Evolutionary conservation across 2,888 invertebrate genomes (phyloP).

Genomic region (Ypsolopha sequella): DNA sequence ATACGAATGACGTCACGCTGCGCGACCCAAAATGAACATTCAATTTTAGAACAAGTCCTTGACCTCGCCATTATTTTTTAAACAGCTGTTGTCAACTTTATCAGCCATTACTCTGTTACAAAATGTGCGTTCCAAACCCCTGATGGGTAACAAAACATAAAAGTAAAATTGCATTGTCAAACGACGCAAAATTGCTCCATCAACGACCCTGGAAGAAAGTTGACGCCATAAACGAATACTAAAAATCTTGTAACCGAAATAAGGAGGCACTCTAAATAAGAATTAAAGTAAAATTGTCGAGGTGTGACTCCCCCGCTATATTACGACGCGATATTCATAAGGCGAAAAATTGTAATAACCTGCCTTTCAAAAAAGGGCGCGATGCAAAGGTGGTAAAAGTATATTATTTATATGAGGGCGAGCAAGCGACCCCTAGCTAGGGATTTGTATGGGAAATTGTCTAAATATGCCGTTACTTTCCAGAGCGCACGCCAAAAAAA

Average conservation of each 20-base stretch:
- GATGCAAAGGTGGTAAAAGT: slow-evolving; percentile 29
- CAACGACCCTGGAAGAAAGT: slow-evolving; percentile 29
- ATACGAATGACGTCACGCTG: slow-evolving; percentile 47
- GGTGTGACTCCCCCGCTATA: slow-evolving; percentile 58
- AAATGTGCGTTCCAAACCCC: neutral
- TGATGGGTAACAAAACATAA: slow-evolving; percentile 6
- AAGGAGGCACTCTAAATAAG: slow-evolving; percentile 67
- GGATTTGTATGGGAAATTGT: slow-evolving; percentile 60
- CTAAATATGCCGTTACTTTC: slow-evolving; percentile 41
- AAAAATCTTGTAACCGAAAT: slow-evolving; percentile 68
- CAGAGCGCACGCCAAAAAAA: neutral
- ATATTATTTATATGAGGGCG: slow-evolving; percentile 48
- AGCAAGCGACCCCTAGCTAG: slow-evolving; percentile 25
- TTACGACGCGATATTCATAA: slow-evolving; percentile 62
- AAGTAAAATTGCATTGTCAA: slow-evolving; percentile 45
- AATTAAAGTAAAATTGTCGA: slow-evolving; percentile 68
- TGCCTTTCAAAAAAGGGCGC: slow-evolving; percentile 42
- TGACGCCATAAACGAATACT: slow-evolving; percentile 62
- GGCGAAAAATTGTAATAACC: slow-evolving; percentile 70
- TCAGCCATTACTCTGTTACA: slow-evolving; percentile 2
- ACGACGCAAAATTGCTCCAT: slow-evolving; percentile 54
- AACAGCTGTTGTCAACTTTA: slow-evolving; percentile 11
- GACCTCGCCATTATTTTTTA: slow-evolving; percentile 37
- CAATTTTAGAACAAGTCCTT: slow-evolving; percentile 50
- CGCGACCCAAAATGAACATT: slow-evolving; percentile 35